Percentiles rank a stretch among this genome's conserved stretches.
phyloP scores from a whole-genome alignment of 2,888 invertebrate species.

The Stenurella melanura region DNA sequence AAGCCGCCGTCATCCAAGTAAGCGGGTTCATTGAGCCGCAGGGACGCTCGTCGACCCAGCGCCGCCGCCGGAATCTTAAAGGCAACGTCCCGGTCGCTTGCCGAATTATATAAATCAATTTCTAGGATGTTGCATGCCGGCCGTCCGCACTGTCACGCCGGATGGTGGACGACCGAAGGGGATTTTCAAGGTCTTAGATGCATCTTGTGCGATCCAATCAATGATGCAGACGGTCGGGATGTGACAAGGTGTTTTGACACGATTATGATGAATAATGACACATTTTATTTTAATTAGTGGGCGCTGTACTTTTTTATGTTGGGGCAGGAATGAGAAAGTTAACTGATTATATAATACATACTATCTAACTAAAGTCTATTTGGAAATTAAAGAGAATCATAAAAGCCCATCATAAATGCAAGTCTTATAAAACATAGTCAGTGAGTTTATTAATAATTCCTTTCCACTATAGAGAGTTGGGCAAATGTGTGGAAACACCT shows the following conservation, averaged over 20 bases:
- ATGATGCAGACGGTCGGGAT: constrained; percentile 14
- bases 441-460: too few relatives aligned
- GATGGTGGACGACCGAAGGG: constrained; percentile 1
- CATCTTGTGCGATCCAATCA: constrained; percentile 26
- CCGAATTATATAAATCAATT: constrained; percentile 61
- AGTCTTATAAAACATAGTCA: too few relatives aligned
- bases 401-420: too few relatives aligned
- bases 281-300: constrained; percentile 22
- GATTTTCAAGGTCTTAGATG: constrained; percentile 46
- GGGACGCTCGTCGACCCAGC: constrained; percentile 48
- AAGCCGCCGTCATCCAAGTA: constrained; percentile 41
- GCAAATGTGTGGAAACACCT: too few relatives aligned
- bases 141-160: constrained; percentile 22
- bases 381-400: too few relatives aligned
- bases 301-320: constrained; percentile 5
- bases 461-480: too few relatives aligned
- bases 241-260: constrained; percentile 27
- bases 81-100: constrained; percentile 55
- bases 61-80: constrained; percentile 55
- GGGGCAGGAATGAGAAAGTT: constrained; percentile 6
- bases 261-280: constrained; percentile 9
- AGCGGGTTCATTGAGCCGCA: constrained; percentile 48
- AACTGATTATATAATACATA: neutral
- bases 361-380: too few relatives aligned
- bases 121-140: constrained; percentile 46